Evolutionary conservation across 1,140 invertebrate species (phyloP).

Genomic region (Neodiprion pinetum): DNA sequence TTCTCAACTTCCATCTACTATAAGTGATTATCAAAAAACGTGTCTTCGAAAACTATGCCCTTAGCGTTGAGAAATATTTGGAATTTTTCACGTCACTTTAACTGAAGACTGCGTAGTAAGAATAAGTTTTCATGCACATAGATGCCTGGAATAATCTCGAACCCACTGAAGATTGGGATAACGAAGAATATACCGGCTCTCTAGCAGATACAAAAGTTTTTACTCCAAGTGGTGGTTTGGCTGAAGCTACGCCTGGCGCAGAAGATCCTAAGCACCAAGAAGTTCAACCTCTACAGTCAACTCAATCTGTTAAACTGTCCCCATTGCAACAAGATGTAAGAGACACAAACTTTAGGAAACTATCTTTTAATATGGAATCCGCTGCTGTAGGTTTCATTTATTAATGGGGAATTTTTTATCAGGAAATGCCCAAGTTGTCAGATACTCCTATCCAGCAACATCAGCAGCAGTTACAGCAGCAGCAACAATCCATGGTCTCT

Average conservation of each 20-base stretch:
- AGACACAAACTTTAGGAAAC: background rate
- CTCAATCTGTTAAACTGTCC: slow-evolving; percentile 39
- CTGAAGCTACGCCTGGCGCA: slow-evolving; percentile 38
- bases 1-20: no score
- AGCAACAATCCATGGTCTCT: slow-evolving; percentile 36
- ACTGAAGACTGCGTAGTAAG: no score
- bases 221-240: slow-evolving; percentile 71
- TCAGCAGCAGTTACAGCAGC: slow-evolving; percentile 40
- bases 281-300: slow-evolving; percentile 36
- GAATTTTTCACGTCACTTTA: no score
- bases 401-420: background rate
- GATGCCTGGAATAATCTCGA: slow-evolving; percentile 73
- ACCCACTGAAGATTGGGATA: slow-evolving; percentile 89
- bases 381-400: no score
- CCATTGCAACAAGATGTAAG: slow-evolving; percentile 18
- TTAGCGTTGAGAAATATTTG: background rate
- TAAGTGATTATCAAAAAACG: no score
- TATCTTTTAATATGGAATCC: background rate
- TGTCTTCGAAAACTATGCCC: no score
- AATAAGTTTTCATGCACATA: slow-evolving; percentile 43
- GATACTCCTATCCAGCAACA: slow-evolving; percentile 48
- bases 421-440: slow-evolving; percentile 50
- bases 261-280: slow-evolving; percentile 49
- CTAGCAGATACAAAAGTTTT: slow-evolving; percentile 95
- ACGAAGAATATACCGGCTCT: slow-evolving; percentile 93